Conservation (phyloP, 2,888 invertebrate genomes). For the Parasteatoda lunata region DNA sequence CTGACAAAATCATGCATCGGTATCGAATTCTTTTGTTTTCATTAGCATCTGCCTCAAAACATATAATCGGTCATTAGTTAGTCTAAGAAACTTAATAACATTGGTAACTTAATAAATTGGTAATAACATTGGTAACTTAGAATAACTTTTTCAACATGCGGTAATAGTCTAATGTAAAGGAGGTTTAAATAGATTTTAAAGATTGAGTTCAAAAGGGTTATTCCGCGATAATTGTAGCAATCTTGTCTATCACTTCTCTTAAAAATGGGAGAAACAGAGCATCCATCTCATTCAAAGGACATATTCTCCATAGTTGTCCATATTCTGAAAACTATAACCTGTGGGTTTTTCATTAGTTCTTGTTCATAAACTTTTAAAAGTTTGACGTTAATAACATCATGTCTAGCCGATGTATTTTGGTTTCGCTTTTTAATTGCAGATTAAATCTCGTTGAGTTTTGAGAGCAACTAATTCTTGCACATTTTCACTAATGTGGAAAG, state of each 20-base stretch:
- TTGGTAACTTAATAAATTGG: no score
- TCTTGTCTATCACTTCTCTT: not conserved
- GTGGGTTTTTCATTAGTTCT: not conserved
- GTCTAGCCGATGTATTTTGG: not conserved
- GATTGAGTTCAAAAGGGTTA: not conserved
- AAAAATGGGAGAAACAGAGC: not conserved
- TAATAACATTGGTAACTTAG: no score
- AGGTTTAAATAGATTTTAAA: not conserved
- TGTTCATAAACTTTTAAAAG: not conserved
- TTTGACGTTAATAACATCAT: not conserved
- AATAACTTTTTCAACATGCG: not conserved
- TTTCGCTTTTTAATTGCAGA: not conserved
- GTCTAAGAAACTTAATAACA: no score
- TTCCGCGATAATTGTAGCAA: not conserved
- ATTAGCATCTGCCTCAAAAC: no score
- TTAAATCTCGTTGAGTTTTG: not conserved
- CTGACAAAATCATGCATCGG: not conserved
- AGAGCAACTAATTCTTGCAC: not conserved
- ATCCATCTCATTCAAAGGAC: not conserved
- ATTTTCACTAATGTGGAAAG: not conserved
- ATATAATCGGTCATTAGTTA: no score
- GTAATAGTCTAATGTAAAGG: not conserved
- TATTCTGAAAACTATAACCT: not conserved
- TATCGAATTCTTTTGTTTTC: no score
- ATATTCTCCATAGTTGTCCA: not conserved